Evolutionary conservation across 2,888 invertebrate genomes (phyloP).

Genomic region (Pinctada fucata): DNA sequence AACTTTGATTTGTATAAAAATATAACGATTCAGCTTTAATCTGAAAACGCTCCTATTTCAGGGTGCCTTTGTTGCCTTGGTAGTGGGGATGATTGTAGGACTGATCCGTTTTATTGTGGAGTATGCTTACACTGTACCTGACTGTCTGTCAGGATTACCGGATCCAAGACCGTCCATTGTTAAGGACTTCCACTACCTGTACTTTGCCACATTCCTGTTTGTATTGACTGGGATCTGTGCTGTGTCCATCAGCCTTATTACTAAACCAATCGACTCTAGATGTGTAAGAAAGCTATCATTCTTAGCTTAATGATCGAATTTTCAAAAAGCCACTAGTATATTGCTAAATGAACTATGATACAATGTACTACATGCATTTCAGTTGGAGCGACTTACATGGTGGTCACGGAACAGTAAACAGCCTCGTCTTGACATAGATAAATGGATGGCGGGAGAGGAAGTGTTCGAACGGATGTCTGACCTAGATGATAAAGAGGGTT

Average conservation of each 20-base stretch:
- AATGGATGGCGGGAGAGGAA: constrained; percentile 24
- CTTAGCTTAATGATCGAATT: neutral
- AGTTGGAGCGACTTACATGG: constrained; percentile 64
- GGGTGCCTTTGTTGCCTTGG: constrained; percentile 80
- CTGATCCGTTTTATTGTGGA: constrained; percentile 78
- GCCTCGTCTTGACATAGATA: constrained; percentile 58
- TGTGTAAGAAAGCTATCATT: constrained; percentile 68
- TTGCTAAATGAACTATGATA: neutral
- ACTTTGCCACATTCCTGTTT: constrained; percentile 79
- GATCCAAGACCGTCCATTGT: constrained; percentile 66
- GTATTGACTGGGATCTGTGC: constrained; percentile 75
- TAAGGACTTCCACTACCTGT: constrained; percentile 76
- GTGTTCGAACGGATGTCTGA: neutral
- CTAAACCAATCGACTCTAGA: constrained; percentile 76
- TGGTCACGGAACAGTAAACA: constrained; percentile 61
- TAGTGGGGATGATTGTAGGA: constrained; percentile 78
- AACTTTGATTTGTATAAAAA: no score
- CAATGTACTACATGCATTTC: neutral
- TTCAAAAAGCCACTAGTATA: neutral
- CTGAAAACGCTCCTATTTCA: constrained; percentile 55
- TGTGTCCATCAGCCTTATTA: constrained; percentile 76
- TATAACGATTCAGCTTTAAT: no score
- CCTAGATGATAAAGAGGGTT: neutral
- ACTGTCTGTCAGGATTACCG: constrained; percentile 73
- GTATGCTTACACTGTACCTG: constrained; percentile 77